Base-by-base conservation (phyloP, 1,140 invertebrate genomes). In the Myzus persicae region DNA sequence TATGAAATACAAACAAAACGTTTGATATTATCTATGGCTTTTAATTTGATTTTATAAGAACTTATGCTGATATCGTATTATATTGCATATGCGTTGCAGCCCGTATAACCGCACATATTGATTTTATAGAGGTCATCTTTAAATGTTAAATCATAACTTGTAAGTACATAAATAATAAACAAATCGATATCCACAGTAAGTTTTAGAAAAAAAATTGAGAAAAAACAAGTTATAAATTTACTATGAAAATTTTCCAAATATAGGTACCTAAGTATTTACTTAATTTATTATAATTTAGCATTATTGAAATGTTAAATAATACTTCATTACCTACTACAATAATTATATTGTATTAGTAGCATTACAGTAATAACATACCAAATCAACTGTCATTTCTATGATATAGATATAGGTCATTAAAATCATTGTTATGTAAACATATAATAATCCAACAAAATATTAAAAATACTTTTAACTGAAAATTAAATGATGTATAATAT, bases 31-130 rank as follows among this genome's bases (percentile, higher is more conserved):
- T 36, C n/a, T 7, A 9, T 38, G 24, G 84, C 18, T 18, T 87
- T 14, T 87, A 87, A 87, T 87, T 87, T 87, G 26, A 87, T 44
- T 87, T 46, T 46, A n/a, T 38, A 87, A 20, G 42, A 87, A 87
- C 59, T 76, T n/a, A 76, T n/a, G 5, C 31, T 76, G 4, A 76
- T 76, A 76, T 76, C 20, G 14, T 76, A 76, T 76, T n/a, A n/a
- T 67, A n/a, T 67, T n/a, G 3, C 0, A 31, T 59, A 31, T 31
- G 6, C 54, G 4, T 18, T 76, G 5, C 2, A n/a, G n/a, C 20
- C 2, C 6, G 14, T 76, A n/a, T 76, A 76, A 18, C 59, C 18
- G n/a, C 18, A 76, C 59, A 18, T 31, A 11, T 76, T 76, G n/a
- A n/a, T 3, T 76, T n/a, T 76, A 18, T 18, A 76, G 4, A 76